A percentile compares a stretch with the other conserved stretches of the same genome.
Evolutionary conservation across 2,888 invertebrate species (phyloP).

Genomic region (Apamea epomidion): DNA sequence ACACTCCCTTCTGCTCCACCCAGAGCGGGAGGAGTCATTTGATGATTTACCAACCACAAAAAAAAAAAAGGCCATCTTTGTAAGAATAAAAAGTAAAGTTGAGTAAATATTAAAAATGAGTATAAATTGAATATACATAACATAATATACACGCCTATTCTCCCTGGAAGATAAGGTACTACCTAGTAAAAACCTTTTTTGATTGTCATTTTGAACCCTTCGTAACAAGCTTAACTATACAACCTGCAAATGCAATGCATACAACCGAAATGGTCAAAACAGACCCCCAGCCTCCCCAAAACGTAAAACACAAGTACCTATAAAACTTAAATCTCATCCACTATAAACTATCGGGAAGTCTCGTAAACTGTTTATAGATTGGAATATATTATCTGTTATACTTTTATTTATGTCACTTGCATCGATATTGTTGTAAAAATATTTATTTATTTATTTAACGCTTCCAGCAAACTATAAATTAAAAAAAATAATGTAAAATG

Average conservation of each 20-base stretch:
- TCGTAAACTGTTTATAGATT: slow-evolving; percentile 83
- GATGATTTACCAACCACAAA: no score
- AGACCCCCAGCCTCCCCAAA: slow-evolving; percentile 52
- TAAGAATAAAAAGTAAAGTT: no score
- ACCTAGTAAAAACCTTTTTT: not conserved
- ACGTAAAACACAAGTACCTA: slow-evolving; percentile 66
- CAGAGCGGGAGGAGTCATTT: no score
- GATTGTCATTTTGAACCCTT: no score
- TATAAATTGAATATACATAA: no score
- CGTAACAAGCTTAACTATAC: not conserved
- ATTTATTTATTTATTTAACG: no score
- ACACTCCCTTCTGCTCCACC: no score
- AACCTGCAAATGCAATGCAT: slow-evolving; percentile 14
- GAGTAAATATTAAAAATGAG: no score
- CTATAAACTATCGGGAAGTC: slow-evolving; percentile 74
- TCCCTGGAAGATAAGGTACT: not conserved
- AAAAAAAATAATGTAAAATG: slow-evolving; percentile 29
- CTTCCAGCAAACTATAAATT: no score
- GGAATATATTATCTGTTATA: slow-evolving; percentile 73
- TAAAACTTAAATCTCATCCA: slow-evolving; percentile 75
- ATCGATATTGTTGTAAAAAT: slow-evolving; percentile 50
- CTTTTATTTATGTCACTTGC: slow-evolving; percentile 69
- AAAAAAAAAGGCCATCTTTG: not conserved
- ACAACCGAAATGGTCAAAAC: slow-evolving; percentile 63
- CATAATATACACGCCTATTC: no score